Percentiles rank a stretch among this genome's conserved stretches.
These are phyloP conservation scores for Elanoides forficatus DNA, from an alignment of 2,113 vertebrate species.

Conservation along the genomic window DNA sequence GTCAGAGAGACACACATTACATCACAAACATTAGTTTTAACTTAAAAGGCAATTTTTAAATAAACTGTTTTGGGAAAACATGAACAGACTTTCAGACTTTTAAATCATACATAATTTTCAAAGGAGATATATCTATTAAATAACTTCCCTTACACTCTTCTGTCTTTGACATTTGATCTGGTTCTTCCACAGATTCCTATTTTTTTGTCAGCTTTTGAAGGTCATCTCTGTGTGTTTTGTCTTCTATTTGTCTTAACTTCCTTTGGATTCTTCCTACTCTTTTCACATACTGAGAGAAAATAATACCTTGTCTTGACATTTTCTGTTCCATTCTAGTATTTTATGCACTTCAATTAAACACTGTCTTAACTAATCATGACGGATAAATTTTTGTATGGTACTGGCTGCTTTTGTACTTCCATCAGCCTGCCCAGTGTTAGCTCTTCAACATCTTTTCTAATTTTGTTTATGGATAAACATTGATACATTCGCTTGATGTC, in stretches of 20 bases:
- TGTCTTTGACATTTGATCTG: constrained; percentile 16
- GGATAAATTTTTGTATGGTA: background rate
- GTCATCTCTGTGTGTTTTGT: constrained; percentile 18
- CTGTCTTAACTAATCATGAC: background rate
- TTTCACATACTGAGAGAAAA: background rate
- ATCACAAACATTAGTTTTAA: background rate
- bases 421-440: background rate
- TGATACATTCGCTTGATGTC: background rate
- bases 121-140: constrained; percentile 34
- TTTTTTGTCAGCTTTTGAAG: constrained; percentile 12
- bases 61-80: background rate
- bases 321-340: background rate
- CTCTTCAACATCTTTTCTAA: background rate
- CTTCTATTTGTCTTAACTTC: constrained; percentile 32
- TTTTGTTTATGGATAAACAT: background rate
- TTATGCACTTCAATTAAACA: background rate
- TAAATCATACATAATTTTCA: constrained; percentile 4
- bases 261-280: background rate
- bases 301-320: background rate
- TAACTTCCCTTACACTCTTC: background rate
- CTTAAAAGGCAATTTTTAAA: background rate
- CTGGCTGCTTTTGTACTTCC: background rate
- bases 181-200: background rate
- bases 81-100: background rate
- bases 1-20: background rate